These are phyloP conservation scores for Alosa alosa DNA, from an alignment of 2,113 vertebrate genomes.

Conservation along the genomic window DNA sequence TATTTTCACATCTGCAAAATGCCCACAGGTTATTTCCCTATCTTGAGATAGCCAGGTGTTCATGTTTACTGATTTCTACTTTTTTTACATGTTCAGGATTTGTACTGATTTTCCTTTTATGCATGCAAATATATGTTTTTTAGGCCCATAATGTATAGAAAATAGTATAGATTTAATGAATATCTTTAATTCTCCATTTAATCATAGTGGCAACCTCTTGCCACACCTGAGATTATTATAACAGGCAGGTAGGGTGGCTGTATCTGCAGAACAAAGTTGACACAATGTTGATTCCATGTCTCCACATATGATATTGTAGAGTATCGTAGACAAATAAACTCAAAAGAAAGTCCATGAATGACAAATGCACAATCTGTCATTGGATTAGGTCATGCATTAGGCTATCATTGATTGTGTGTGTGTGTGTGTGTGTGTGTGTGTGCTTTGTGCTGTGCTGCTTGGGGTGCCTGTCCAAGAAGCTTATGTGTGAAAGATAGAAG, in stretches of 20 bases:
- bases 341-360: neutral
- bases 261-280: neutral
- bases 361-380: neutral
- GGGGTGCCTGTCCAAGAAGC: neutral
- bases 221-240: neutral
- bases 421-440: neutral
- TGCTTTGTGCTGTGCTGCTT: neutral
- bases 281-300: neutral
- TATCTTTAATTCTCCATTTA: neutral
- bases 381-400: neutral
- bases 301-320: neutral
- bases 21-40: neutral
- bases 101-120: no score
- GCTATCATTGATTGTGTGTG: conserved; percentile 30
- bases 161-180: neutral
- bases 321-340: neutral
- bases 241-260: neutral
- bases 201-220: neutral
- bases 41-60: neutral
- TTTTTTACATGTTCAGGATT: no score
- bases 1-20: neutral
- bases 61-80: no score
- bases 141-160: no score
- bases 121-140: no score
- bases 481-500: neutral